Conservation (phyloP, 2,888 invertebrate species). For the Pterostichus madidus region DNA sequence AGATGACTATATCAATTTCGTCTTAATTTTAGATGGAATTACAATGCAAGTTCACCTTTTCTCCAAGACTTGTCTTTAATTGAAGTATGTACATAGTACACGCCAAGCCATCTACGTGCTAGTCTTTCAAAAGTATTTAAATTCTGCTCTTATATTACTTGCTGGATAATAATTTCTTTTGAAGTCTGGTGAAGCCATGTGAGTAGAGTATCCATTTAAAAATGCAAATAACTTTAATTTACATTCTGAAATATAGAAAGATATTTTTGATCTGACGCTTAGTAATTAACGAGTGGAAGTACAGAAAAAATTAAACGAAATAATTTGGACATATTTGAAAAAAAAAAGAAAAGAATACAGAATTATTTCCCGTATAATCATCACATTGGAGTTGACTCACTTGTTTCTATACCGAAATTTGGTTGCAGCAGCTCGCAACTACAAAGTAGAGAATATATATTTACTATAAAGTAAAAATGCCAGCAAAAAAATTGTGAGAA, state of each 20-base stretch:
- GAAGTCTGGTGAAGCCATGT: constrained; percentile 32
- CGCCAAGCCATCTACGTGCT: not conserved
- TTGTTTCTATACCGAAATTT: too few species aligned
- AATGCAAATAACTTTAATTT: constrained; percentile 41
- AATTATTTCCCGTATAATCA: too few species aligned
- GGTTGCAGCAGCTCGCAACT: too few species aligned
- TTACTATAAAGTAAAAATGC: too few species aligned
- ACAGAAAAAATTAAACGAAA: not conserved
- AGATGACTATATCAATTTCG: too few species aligned
- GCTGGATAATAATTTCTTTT: constrained; percentile 14
- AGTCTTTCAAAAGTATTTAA: constrained; percentile 26
- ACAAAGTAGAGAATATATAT: too few species aligned
- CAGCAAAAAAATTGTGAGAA: too few species aligned
- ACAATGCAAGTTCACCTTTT: too few species aligned
- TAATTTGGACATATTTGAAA: not conserved
- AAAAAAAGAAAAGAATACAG: too few species aligned
- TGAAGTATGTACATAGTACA: not conserved
- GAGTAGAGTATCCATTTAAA: constrained; percentile 21
- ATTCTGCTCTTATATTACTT: constrained; percentile 6
- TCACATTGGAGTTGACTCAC: too few species aligned
- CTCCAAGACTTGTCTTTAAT: not conserved
- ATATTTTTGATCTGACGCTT: constrained; percentile 10
- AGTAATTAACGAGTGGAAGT: not conserved
- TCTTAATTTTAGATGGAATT: too few species aligned
- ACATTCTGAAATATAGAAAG: constrained; percentile 21